Percentiles rank a stretch among this genome's conserved stretches.
Evolutionary conservation across 2,113 vertebrate species (phyloP).

Genomic region (Xyliphius kryptos): DNA sequence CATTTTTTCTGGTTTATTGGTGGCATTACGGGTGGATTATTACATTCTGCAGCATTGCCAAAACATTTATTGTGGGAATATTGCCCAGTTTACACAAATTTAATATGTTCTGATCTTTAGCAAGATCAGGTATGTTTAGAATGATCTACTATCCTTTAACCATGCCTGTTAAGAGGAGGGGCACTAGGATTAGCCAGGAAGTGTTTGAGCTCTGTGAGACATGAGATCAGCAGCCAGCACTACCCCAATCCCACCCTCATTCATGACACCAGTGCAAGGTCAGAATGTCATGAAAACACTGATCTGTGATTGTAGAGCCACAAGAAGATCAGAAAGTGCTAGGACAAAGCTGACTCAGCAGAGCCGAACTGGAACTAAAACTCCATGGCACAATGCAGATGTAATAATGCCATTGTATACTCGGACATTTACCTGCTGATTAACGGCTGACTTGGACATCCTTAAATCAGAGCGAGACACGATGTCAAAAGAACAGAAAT

Average conservation of each 20-base stretch:
- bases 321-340: conserved; percentile 44
- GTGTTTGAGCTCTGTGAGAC: conserved; percentile 59
- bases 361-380: conserved; percentile 14
- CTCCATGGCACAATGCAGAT: neutral
- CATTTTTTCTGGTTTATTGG: neutral
- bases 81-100: neutral
- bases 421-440: neutral
- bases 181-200: conserved; percentile 58
- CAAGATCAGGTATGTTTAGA: neutral
- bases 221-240: conserved; percentile 55
- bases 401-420: conserved; percentile 1
- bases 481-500: neutral
- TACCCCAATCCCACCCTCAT: conserved; percentile 34
- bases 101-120: neutral
- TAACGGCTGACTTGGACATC: neutral
- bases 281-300: conserved; percentile 47
- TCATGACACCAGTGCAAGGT: conserved; percentile 25
- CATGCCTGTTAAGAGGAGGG: neutral
- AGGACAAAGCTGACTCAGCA: conserved; percentile 62
- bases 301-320: conserved; percentile 42
- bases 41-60: conserved; percentile 1
- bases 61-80: neutral
- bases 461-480: neutral
- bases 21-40: neutral
- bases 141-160: neutral